Evolutionary conservation across 2,797 vertebrate genomes (phyloP).

Genomic region (Taeniopygia guttata): DNA sequence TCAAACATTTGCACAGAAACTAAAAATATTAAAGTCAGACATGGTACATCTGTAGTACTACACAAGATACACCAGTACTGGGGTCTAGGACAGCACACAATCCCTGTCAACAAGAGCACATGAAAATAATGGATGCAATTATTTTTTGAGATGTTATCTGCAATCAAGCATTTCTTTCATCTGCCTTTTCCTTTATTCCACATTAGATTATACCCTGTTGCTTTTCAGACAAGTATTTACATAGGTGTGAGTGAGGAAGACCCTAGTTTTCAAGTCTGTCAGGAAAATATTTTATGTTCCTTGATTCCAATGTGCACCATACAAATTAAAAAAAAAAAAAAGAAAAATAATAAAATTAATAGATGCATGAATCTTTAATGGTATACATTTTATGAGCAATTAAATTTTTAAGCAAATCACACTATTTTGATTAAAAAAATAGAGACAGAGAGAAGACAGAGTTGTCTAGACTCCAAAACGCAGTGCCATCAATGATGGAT

Average conservation of each 20-base stretch:
- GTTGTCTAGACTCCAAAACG: constrained; percentile 16
- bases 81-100: constrained; percentile 77
- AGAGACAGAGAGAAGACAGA: neutral
- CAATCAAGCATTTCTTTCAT: constrained; percentile 64
- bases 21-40: constrained; percentile 72
- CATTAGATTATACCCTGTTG: constrained; percentile 46
- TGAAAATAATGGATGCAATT: constrained; percentile 38
- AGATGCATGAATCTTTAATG: constrained; percentile 23
- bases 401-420: constrained; percentile 36
- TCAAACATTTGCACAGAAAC: constrained; percentile 77
- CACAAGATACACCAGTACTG: constrained; percentile 80
- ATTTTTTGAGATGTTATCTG: constrained; percentile 61
- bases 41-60: constrained; percentile 76
- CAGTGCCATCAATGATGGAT: neutral
- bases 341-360: neutral
- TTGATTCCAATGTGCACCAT: constrained; percentile 67
- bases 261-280: constrained; percentile 90
- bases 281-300: constrained; percentile 81
- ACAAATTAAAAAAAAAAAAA: neutral
- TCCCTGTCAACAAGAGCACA: constrained; percentile 77
- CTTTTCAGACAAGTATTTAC: constrained; percentile 74
- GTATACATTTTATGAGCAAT: constrained; percentile 15
- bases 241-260: constrained; percentile 81
- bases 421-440: neutral
- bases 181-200: constrained; percentile 58